Evolutionary conservation across 2,888 invertebrate genomes (phyloP).

Genomic region (Dilophus febrilis): DNA sequence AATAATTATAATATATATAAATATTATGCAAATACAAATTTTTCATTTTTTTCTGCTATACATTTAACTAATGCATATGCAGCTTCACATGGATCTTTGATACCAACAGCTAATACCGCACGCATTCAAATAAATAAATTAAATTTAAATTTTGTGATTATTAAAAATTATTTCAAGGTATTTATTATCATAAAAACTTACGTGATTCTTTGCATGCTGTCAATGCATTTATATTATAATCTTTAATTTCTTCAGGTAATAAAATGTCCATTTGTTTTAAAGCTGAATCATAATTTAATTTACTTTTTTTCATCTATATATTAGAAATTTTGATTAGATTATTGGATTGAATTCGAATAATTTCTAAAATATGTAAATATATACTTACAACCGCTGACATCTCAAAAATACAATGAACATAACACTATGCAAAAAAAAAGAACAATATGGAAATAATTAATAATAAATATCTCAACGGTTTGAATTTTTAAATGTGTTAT

Average conservation of each 20-base stretch:
- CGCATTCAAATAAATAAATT: too few relatives aligned
- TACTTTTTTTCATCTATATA: conserved; percentile 26
- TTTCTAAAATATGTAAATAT: neutral
- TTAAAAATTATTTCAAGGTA: too few relatives aligned
- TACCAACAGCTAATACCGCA: conserved; percentile 15
- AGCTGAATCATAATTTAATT: conserved; percentile 22
- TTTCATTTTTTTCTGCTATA: conserved; percentile 16
- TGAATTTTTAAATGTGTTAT: neutral
- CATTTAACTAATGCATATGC: conserved; percentile 20
- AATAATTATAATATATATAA: too few relatives aligned
- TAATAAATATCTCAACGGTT: neutral
- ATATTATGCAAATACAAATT: conserved; percentile 11
- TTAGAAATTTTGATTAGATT: neutral
- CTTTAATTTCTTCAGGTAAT: conserved; percentile 24
- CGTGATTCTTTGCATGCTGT: conserved; percentile 17
- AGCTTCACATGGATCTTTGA: conserved; percentile 26
- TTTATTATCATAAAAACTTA: too few relatives aligned
- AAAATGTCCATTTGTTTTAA: conserved; percentile 27
- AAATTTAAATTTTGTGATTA: too few relatives aligned
- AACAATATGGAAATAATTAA: neutral
- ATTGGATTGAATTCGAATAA: neutral
- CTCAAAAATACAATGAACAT: neutral
- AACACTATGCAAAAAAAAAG: neutral
- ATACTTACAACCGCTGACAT: neutral
- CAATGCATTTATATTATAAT: conserved; percentile 19